A percentile compares a stretch with the other conserved stretches of the same genome.
Conservation (phyloP, 2,888 invertebrate species). For the Zygogramma bicolorata region DNA sequence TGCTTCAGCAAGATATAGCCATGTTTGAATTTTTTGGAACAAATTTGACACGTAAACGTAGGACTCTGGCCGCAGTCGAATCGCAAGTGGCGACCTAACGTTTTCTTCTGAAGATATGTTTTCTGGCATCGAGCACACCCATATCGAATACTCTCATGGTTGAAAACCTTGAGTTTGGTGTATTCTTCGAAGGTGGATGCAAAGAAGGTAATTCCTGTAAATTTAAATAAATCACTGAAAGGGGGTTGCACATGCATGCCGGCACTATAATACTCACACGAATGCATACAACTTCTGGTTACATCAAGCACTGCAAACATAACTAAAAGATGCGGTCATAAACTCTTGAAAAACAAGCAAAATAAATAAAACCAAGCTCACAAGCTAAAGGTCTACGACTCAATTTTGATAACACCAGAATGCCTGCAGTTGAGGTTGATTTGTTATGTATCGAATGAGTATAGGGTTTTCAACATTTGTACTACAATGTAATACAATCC, state of each 20-base stretch:
- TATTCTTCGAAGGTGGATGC: constrained; percentile 63
- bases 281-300: constrained; percentile 33
- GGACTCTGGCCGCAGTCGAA: constrained; percentile 67
- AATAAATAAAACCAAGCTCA: constrained; percentile 12
- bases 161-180: constrained; percentile 59
- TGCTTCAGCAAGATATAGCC: constrained; percentile 62
- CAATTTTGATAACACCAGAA: not conserved
- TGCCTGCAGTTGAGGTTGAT: too few species aligned
- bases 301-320: constrained; percentile 29
- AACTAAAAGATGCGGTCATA: constrained; percentile 17
- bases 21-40: constrained; percentile 60
- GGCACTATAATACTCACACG: constrained; percentile 46
- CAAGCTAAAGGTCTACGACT: not conserved
- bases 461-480: too few species aligned
- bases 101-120: constrained; percentile 64
- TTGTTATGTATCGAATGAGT: too few species aligned
- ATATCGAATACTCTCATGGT: constrained; percentile 59
- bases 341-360: constrained; percentile 21
- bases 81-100: constrained; percentile 65
- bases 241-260: not conserved
- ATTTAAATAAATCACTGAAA: constrained; percentile 35
- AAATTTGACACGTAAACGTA: constrained; percentile 61
- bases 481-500: too few species aligned
- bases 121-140: constrained; percentile 61
- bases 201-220: constrained; percentile 58